Evolutionary conservation across 2,113 vertebrate genomes (phyloP).

Genomic region (Melanerpes aurifrons): DNA sequence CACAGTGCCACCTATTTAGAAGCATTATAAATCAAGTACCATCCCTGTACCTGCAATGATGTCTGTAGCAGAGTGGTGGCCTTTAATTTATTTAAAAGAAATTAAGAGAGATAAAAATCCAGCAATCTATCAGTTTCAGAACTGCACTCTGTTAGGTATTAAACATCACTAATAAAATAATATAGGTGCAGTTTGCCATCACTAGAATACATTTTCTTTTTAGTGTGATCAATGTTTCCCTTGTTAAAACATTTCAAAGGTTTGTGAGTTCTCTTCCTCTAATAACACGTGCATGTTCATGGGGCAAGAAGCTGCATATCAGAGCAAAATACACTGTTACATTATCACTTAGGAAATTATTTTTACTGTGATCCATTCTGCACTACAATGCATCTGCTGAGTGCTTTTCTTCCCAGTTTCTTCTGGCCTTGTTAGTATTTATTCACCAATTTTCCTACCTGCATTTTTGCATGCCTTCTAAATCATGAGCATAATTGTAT

Average conservation of each 20-base stretch:
- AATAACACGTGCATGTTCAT: accelerated
- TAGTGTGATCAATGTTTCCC: neutral
- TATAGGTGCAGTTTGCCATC: neutral
- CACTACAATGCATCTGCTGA: neutral
- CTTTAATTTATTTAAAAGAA: conserved; percentile 42
- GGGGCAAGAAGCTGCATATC: neutral
- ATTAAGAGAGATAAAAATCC: conserved; percentile 7
- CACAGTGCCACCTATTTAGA: conserved; percentile 9
- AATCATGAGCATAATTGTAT: neutral
- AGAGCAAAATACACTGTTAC: neutral
- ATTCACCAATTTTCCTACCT: neutral
- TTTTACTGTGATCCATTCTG: neutral
- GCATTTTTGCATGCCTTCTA: neutral
- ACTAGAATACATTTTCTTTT: neutral
- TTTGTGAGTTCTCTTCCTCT: neutral
- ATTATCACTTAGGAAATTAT: neutral
- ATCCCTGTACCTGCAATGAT: neutral
- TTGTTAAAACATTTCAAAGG: neutral
- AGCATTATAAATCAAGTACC: conserved; percentile 40
- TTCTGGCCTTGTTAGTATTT: neutral
- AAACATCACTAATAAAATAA: conserved; percentile 13
- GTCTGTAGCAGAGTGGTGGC: neutral
- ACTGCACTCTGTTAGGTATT: neutral
- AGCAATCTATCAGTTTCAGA: neutral
- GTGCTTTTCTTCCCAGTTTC: neutral